Evolutionary conservation across 1,140 invertebrate genomes (phyloP), one percentile per base, ranked within the genome.

Genomic region (Hypsibius dujardini): DNA sequence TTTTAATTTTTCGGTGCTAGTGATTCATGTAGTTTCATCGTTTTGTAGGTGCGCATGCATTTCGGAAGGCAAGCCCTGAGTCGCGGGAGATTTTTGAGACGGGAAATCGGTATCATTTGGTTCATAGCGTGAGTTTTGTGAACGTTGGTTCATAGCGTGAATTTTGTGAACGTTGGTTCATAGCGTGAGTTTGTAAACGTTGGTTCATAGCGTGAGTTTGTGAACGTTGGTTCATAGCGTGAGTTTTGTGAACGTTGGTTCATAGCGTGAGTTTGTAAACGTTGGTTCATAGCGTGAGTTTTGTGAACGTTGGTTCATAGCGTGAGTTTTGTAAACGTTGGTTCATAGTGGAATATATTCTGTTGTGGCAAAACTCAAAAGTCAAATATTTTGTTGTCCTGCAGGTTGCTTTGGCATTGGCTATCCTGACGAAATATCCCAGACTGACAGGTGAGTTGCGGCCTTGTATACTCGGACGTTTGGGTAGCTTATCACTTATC

Each of bases 51-150:
- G 12, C 62, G 3, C 62, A 67, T 42, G 12, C 62, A 7, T 42
- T 67, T 42, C 12, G 45, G 45, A 12, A 12, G 12, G 12, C 62
- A 7, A 67, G 12, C 12, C 62, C 62, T 12, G 62, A 67, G 42
- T 12, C 62, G 42, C 62, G 62, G 42, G 62, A 67, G 42, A 42
- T 67, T 7, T 67, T 67, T 42, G 62, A 67, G 42, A 67, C 62
- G 3, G 62, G 62, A 45, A 67, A 67, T 45, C 62, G 62, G 3
- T 67, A 67, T 42, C 62, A 67, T 42, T 42, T 67, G 3, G 45
- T 67, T 67, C 62, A 67, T 45, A 15, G 12, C 62, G 12, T 67
- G 45, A 12, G 42, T 67, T 3, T 15, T 15, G 45, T 67, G 12
- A 7, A 12, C 50, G 7, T n/a, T 67, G 12, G 12, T 45, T 15